phyloP scores from a whole-genome alignment of 2,888 invertebrate species.

The Hemicrepidius hirtus region DNA sequence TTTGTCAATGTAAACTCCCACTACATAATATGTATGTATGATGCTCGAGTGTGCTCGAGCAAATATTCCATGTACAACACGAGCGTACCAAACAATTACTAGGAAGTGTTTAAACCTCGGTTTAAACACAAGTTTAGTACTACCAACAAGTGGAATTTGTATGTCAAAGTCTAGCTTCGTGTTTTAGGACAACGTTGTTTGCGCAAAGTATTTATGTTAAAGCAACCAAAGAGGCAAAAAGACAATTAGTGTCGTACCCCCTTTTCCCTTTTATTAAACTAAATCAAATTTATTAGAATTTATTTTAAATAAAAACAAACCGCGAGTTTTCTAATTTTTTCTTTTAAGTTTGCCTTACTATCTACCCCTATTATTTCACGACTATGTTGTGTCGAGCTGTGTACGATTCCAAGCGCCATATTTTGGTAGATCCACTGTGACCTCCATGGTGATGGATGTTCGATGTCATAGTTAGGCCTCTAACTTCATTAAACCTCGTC shows the following conservation, averaged over 20 bases:
- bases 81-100: slow-evolving; percentile 15
- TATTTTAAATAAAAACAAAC: no score
- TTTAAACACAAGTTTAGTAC: no score
- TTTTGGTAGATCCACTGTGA: no score
- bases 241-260: background rate
- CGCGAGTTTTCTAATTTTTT: no score
- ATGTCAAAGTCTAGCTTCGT: slow-evolving; percentile 11
- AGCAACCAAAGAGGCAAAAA: background rate
- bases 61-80: slow-evolving; percentile 1
- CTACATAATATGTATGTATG: background rate
- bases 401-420: no score
- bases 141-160: slow-evolving; percentile 31
- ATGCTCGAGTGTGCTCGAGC: background rate
- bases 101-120: slow-evolving; percentile 23
- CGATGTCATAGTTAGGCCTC: no score
- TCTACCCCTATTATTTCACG: no score
- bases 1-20: background rate
- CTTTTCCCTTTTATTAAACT: background rate
- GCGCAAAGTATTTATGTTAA: background rate
- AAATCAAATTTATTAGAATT: background rate
- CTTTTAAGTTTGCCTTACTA: no score
- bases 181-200: slow-evolving; percentile 5
- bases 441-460: no score
- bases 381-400: no score
- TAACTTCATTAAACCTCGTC: no score